Base-by-base conservation (phyloP, 2,797 vertebrate species). In the Anolis apletophallus region DNA sequence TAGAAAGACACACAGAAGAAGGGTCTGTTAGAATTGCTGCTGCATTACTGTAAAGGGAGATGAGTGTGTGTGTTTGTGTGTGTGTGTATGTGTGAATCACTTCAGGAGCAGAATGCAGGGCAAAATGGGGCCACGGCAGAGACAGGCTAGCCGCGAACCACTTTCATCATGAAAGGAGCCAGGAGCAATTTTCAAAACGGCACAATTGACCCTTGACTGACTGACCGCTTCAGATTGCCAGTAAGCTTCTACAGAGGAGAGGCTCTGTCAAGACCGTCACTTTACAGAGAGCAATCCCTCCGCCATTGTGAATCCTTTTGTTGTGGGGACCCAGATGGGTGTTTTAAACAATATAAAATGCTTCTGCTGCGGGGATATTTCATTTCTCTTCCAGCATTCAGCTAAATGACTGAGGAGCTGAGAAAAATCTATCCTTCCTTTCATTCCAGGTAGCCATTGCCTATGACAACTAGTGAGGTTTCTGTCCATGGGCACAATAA, bases 171-270 rank as follows among this genome's bases (percentile, higher is more conserved):
- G 84, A 87, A 88, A 86, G 74, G 69, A 86, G 75, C 80, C 68
- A 64, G 34, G 80, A 79, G 50, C 84, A 86, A 73, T 83, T 86
- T 83, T 79, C 81, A 64, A 87, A 87, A 87, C 34, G 55, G 86
- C 81, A 83, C 75, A 54, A 87, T 87, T 87, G 86, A 87, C 86
- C 86, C 68, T 83, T 87, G 81, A 87, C 75, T 78, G 81, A 79
- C 75, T 83, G 86, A 73, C 86, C 68, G 32, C 81, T 80, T 87
- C 55, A 73, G 81, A 83, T 64, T 87, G 86, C 86, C 75, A 1
- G 81, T 83, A 73, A 87, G 81, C 86, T 64, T 75, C 75, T 29
- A 54, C n/a, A 64, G 77, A 85, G 57, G 68, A 72, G 75, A 72
- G 75, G 34, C n/a, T 40, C 86, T 80, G 81, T 79, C 68, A 73